Conservation (phyloP, 1,140 invertebrate species). For the Stegodyphus mimosarum region DNA sequence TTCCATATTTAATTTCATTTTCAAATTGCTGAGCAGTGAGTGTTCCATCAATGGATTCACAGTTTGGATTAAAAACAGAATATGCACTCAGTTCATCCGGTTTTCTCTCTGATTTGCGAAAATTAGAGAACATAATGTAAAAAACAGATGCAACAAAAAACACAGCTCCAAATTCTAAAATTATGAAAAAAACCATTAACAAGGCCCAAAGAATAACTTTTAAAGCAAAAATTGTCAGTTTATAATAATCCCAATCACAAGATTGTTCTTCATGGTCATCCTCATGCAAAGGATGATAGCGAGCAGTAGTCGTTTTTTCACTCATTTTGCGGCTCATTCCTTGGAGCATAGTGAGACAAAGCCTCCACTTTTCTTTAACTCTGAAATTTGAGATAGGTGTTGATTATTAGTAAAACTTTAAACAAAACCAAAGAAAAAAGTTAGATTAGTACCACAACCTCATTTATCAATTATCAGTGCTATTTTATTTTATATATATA, state of each 20-base stretch:
- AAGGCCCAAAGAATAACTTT: slow-evolving; percentile 74
- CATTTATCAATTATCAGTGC: no score
- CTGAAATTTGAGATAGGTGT: no score
- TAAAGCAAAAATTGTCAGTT: slow-evolving; percentile 61
- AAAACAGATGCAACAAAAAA: slow-evolving; percentile 86
- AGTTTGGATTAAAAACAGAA: slow-evolving; percentile 97
- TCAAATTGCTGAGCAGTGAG: slow-evolving; percentile 96
- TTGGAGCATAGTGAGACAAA: no score
- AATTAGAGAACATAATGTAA: slow-evolving; percentile 86
- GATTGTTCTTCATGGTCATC: slow-evolving; percentile 3
- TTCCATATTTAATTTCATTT: slow-evolving; percentile 80
- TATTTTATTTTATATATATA: no score
- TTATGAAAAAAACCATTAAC: slow-evolving; percentile 77
- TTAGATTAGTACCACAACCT: no score
- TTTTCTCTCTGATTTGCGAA: slow-evolving; percentile 77
- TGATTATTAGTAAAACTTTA: no score
- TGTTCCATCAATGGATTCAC: slow-evolving; percentile 90
- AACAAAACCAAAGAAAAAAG: no score
- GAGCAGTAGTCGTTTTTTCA: no score
- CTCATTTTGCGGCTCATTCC: no score
- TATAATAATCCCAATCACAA: slow-evolving; percentile 35
- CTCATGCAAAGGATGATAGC: not conserved
- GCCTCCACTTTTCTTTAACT: no score
- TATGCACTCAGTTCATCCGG: slow-evolving; percentile 90
- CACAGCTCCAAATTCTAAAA: slow-evolving; percentile 89